Conservation (phyloP, 2,888 invertebrate genomes). For the Conus canariensis region DNA sequence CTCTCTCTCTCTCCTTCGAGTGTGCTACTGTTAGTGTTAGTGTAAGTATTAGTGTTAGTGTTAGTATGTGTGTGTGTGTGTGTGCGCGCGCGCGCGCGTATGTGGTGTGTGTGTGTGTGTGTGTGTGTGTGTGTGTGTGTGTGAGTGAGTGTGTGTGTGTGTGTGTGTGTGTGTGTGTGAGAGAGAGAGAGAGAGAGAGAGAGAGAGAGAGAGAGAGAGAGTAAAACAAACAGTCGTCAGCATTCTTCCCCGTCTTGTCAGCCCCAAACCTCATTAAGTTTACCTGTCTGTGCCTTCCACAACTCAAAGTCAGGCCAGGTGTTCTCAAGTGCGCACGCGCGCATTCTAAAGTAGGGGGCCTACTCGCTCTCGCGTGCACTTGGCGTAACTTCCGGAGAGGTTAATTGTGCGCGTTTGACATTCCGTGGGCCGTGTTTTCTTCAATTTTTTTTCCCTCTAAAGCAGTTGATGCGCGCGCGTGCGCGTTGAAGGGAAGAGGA, state of each 20-base stretch:
- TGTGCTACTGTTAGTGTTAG: too few relatives aligned
- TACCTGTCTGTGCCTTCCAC: slow-evolving; percentile 10
- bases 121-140: too few relatives aligned
- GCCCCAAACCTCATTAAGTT: slow-evolving; percentile 6
- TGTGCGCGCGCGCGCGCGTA: too few relatives aligned
- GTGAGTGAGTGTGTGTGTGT: too few relatives aligned
- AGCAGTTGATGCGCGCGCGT: too few relatives aligned
- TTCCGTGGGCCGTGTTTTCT: background rate
- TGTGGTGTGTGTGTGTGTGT: too few relatives aligned
- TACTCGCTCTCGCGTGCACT: slow-evolving; percentile 7
- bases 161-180: too few relatives aligned
- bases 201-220: too few relatives aligned
- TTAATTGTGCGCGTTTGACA: slow-evolving; percentile 1
- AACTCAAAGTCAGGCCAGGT: slow-evolving; percentile 8
- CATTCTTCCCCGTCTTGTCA: background rate
- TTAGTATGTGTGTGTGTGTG: too few relatives aligned
- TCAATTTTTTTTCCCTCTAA: background rate
- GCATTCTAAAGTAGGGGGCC: slow-evolving; percentile 7
- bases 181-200: too few relatives aligned
- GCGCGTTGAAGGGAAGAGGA: background rate
- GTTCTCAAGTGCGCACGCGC: slow-evolving; percentile 18
- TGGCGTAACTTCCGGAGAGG: slow-evolving; percentile 18
- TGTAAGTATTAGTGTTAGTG: too few relatives aligned
- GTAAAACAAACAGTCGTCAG: slow-evolving; percentile 13
- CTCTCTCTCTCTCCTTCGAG: background rate